phyloP scores from a whole-genome alignment of 2,888 invertebrate species.

The Synergus itoensis region DNA sequence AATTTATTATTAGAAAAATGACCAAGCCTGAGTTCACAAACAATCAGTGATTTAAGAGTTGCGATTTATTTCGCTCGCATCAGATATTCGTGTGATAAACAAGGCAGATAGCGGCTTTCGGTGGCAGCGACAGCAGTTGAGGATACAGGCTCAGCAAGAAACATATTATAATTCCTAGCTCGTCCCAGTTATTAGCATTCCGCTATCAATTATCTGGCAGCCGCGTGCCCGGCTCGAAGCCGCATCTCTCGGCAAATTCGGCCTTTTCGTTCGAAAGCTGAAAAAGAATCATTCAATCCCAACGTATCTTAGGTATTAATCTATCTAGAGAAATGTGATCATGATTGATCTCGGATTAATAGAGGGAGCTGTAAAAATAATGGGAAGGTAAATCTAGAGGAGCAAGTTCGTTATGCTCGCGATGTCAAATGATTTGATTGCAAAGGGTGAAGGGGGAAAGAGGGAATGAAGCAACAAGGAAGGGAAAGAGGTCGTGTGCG shows the following conservation, averaged over 20 bases:
- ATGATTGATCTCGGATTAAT: background rate
- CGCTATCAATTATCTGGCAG: conserved; percentile 74
- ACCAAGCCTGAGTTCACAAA: background rate
- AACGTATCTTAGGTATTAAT: too few species aligned
- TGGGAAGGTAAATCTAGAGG: background rate
- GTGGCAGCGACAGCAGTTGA: conserved; percentile 46
- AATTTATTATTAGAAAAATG: too few species aligned
- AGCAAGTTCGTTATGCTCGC: conserved; percentile 25
- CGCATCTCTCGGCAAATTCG: conserved; percentile 53
- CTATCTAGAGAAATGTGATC: background rate
- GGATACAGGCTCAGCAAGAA: conserved; percentile 62
- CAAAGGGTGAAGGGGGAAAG: conserved; percentile 19
- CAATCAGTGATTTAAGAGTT: background rate
- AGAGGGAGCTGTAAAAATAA: background rate
- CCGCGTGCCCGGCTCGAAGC: conserved; percentile 57
- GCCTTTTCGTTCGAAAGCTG: conserved; percentile 50
- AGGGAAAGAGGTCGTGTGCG: conserved; percentile 43
- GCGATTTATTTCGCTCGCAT: conserved; percentile 15
- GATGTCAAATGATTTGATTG: conserved; percentile 21
- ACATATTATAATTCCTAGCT: conserved; percentile 74
- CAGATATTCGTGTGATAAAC: conserved; percentile 12
- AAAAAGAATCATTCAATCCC: background rate
- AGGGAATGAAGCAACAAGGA: conserved; percentile 31
- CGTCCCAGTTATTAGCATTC: conserved; percentile 75
- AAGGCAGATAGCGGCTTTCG: background rate